Conservation (phyloP, 2,888 invertebrate species). For the Cheilosia vulpina region DNA sequence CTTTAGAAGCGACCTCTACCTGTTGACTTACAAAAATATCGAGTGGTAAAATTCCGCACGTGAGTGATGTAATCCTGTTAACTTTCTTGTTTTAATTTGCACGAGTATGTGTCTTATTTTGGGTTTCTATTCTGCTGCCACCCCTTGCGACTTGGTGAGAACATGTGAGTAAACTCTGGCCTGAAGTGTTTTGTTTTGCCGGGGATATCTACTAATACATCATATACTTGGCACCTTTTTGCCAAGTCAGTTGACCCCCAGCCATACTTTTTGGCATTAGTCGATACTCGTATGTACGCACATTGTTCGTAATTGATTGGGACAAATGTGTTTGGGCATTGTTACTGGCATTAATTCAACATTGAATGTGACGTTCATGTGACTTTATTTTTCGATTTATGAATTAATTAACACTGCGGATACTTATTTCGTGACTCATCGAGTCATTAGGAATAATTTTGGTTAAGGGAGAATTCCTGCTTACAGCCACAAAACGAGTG, state of each 20-base stretch:
- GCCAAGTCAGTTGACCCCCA: too few relatives aligned
- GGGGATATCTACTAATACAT: neutral
- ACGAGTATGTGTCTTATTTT: neutral
- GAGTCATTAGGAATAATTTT: neutral
- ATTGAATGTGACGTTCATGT: neutral
- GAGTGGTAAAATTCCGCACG: conserved; percentile 23
- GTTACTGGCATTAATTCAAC: neutral
- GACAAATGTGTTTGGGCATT: neutral
- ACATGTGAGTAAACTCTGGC: neutral
- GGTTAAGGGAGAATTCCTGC: neutral
- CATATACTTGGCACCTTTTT: neutral
- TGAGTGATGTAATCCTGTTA: conserved; percentile 18
- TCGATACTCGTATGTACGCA: too few relatives aligned
- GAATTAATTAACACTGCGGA: neutral
- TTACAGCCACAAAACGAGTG: neutral
- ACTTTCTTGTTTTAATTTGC: neutral
- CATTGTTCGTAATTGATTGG: neutral
- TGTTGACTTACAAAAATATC: neutral
- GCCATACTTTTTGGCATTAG: too few relatives aligned
- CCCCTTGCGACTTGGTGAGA: neutral
- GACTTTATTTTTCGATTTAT: neutral
- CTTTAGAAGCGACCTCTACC: neutral
- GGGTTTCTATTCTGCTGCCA: neutral
- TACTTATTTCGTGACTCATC: neutral
- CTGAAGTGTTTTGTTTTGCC: neutral